Base-by-base conservation (phyloP, 1,140 invertebrate genomes). In the Yoshiicerus persimilis region DNA sequence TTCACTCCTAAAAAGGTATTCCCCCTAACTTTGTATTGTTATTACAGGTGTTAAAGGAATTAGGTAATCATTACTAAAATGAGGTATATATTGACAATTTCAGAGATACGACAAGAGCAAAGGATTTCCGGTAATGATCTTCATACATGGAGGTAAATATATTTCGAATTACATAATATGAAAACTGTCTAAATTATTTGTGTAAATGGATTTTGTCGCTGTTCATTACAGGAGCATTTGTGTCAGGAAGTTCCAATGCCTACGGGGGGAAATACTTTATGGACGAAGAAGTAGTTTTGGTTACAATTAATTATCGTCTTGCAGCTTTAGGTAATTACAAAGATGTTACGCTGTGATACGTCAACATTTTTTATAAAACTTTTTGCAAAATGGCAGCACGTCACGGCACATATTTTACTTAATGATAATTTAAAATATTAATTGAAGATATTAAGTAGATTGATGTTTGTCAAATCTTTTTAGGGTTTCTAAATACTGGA, bases 401-500 rank as follows among this genome's bases (percentile, higher is more conserved):
- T n/a, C n/a, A 66, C 64, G 25, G 25, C n/a, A n/a, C 8, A 66
- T n/a, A 9, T n/a, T 6, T 66, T 66, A 66, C 39, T 41, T 41
- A 41, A 8, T 41, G 39, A 8, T 41, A 41, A 41, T 41, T n/a
- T n/a, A n/a, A n/a, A n/a, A 41, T 41, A 8, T 41, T 41, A 8
- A 41, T 6, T 8, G 13, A 41, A 41, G 39, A 6, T 8, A 13
- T 41, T 6, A 13, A 8, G 13, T 64, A 64, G 32, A 6, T 75
- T 34, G 8, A 9, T 36, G 23, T 75, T 30, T 34, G 9, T 32
- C 25, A 32, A 20, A 34, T n/a, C 11, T 38, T 20, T 62, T 66
- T 85, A 75, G 88, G 88, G 27, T 88, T 88, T 64, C 47, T 88
- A 70, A 88, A 83, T 27, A 88, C 88, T 2, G 88, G 75, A 38